phyloP scores from a whole-genome alignment of 2,888 invertebrate species.

The Tenthredo amoena region DNA sequence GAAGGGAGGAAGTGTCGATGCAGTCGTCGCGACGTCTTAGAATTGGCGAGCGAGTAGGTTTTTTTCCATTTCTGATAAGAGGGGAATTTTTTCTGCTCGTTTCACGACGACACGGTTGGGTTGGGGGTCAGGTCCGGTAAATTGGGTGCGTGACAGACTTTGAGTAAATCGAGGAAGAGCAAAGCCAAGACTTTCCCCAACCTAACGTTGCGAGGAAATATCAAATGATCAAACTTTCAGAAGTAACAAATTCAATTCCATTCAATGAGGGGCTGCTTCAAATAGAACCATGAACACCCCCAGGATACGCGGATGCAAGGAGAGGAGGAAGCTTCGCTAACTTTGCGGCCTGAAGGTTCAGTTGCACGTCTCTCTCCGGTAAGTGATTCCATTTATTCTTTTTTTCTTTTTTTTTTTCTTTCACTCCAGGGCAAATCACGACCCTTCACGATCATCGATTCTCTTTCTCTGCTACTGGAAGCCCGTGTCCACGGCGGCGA shows the following conservation, averaged over 20 bases:
- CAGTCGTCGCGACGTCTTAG: background rate
- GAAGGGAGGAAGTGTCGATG: background rate
- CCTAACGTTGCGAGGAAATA: background rate
- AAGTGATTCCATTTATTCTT: background rate
- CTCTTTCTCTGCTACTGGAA: background rate
- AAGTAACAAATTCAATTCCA: slow-evolving; percentile 20
- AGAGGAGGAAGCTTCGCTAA: background rate
- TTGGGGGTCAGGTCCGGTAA: background rate
- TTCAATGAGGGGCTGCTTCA: background rate
- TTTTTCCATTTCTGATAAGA: background rate
- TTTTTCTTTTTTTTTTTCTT: background rate
- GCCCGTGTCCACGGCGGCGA: background rate
- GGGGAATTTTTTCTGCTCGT: background rate
- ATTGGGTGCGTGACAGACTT: slow-evolving; percentile 9
- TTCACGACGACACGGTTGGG: background rate
- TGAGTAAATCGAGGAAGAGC: slow-evolving; percentile 14
- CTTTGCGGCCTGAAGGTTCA: slow-evolving; percentile 4
- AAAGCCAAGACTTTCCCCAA: background rate
- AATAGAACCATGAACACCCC: slow-evolving; percentile 23
- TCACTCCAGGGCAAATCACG: background rate
- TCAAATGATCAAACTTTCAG: slow-evolving; percentile 12
- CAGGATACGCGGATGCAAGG: background rate
- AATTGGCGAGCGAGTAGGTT: background rate
- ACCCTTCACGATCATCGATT: slow-evolving; percentile 15
- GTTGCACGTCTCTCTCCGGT: background rate